These are phyloP conservation scores for Acromyrmex charruanus DNA, from an alignment of 1,140 invertebrate species.

Conservation along the genomic window DNA sequence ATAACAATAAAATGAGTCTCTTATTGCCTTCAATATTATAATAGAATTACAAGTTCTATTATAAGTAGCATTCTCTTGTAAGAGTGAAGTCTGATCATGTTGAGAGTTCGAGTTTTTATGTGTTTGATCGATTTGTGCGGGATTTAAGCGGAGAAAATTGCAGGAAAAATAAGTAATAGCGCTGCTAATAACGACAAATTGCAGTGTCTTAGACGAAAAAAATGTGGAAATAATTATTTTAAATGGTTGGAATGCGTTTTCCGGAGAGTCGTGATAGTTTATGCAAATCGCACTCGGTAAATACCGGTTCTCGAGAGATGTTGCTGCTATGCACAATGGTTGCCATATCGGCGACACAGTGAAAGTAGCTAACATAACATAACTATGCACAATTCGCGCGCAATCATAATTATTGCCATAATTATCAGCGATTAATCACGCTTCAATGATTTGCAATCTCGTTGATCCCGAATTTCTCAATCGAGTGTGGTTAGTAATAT, in stretches of 20 bases:
- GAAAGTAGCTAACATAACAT: constrained; percentile 36
- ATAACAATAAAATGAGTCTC: background rate
- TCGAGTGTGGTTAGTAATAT: background rate
- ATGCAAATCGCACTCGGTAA: constrained; percentile 38
- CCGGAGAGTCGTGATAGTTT: constrained; percentile 28
- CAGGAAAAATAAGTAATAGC: constrained; percentile 28
- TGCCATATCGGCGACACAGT: constrained; percentile 33
- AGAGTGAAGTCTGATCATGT: background rate
- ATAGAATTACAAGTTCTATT: background rate
- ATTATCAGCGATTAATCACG: constrained; percentile 39
- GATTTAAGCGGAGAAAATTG: background rate
- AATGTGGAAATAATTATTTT: constrained; percentile 54
- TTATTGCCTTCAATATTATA: background rate
- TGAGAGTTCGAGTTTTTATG: background rate
- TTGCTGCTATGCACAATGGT: constrained; percentile 6
- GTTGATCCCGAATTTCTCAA: constrained; percentile 34
- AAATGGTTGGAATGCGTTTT: constrained; percentile 23
- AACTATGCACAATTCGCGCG: background rate
- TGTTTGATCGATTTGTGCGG: constrained; percentile 13
- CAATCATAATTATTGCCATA: constrained; percentile 30
- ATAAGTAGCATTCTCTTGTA: background rate
- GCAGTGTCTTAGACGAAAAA: background rate
- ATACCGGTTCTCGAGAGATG: constrained; percentile 34
- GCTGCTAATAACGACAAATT: constrained; percentile 49
- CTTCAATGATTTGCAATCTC: constrained; percentile 41